Evolutionary conservation across 2,888 invertebrate genomes (phyloP).

Genomic region (Andricus quercusramuli): DNA sequence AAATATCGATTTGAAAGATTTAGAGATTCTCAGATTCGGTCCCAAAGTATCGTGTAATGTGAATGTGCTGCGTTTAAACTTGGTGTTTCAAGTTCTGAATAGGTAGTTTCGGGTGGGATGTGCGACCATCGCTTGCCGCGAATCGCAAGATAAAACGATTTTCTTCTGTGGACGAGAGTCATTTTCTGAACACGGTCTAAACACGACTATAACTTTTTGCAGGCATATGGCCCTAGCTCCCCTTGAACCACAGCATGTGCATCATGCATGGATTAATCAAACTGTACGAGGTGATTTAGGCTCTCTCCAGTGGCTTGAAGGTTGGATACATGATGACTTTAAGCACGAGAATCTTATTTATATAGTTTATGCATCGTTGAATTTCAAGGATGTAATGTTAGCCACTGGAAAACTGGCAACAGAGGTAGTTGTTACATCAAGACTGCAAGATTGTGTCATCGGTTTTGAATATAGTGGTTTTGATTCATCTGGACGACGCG

Average conservation of each 20-base stretch:
- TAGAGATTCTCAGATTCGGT: no score
- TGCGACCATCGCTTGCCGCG: no score
- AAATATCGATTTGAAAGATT: no score
- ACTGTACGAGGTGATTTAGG: slow-evolving; percentile 91
- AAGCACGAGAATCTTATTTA: slow-evolving; percentile 75
- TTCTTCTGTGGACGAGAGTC: no score
- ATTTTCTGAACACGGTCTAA: no score
- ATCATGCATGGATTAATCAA: slow-evolving; percentile 89
- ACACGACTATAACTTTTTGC: background rate
- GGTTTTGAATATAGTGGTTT: slow-evolving; percentile 86
- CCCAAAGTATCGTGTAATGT: no score
- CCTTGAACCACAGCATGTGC: slow-evolving; percentile 77
- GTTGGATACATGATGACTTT: slow-evolving; percentile 76
- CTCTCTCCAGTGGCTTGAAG: slow-evolving; percentile 90
- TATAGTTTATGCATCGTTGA: slow-evolving; percentile 89
- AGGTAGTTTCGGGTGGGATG: no score
- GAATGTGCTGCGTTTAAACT: no score
- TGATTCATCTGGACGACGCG: slow-evolving; percentile 75
- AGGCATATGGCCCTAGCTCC: slow-evolving; percentile 86
- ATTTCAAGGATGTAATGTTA: slow-evolving; percentile 97
- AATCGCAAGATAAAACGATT: no score
- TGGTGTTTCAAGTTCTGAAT: no score
- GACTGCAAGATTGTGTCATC: slow-evolving; percentile 84
- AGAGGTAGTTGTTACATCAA: slow-evolving; percentile 87
- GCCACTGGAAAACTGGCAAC: slow-evolving; percentile 93